Base-by-base conservation (phyloP, 2,797 vertebrate species). In the Chelon auratus region DNA sequence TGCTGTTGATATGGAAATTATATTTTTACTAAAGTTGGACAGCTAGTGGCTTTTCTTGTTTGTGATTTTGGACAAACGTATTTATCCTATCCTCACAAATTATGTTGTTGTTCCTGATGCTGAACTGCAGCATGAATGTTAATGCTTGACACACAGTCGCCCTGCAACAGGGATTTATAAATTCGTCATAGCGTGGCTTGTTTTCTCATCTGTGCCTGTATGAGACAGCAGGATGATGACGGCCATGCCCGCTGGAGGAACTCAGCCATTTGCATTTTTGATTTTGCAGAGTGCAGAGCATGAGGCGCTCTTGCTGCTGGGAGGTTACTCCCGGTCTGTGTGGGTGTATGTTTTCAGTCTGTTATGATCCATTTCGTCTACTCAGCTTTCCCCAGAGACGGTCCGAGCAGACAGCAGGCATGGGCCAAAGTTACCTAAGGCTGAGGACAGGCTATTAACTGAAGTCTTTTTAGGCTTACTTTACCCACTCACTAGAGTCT, bases 251-350 rank as follows among this genome's bases (percentile, higher is more conserved):
- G 40, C 75, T 65, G 40, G 54, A 77, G 56, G 42, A 82, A 77
- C 81, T 64, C 68, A 67, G 30, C 61, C 53, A 78, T 89, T 89
- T 83, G 64, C 69, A 85, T 91, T 87, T 92, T 85, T 78, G 61
- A 88, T 89, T 84, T 81, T 69, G 68, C 68, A 26, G 68, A 82
- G 75, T 64, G 71, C 72, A 66, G 74, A 68, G 59, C 68, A 64
- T 33, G 26, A 75, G 57, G 60, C 9, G 1, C 9, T 13, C 66
- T 79, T 68, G 59, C 68, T 72, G 60, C 54, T 64, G 55, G n/a
- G 61, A 80, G 80, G 89, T 84, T 69, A 83, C 55, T 72, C 54
- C 22, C 3, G 0, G 73, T 72, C 69, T 54, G 18, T 54, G 53
- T 62, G 51, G 45, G 62, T 73, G 54, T 56, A n/a, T 68, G 26